Base-by-base conservation (phyloP, 2,113 vertebrate species). In the Melanostigma gelatinosum region DNA sequence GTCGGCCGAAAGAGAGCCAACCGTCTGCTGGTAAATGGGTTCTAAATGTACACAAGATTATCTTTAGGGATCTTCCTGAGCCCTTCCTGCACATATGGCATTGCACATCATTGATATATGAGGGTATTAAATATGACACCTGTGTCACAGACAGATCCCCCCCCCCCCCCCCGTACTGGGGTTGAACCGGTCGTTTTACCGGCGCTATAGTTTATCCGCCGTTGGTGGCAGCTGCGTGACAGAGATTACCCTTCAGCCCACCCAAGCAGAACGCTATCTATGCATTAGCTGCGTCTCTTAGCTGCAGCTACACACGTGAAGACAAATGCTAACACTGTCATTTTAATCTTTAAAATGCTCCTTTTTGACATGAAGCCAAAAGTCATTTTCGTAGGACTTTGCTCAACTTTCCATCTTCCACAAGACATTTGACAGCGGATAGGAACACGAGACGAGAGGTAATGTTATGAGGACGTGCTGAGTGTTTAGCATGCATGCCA, bases 81-180 rank as follows among this genome's bases (percentile, higher is more conserved):
- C 57, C 87, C 83, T 80, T 77, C 83, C 87, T 84, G 66, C 93
- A 90, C 88, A 89, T 93, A 72, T 82, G 88, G 71, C n/a, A n/a
- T n/a, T n/a, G n/a, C n/a, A n/a, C n/a, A 95, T 95, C 95, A 95
- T 92, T 96, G 95, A 97, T 96, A 94, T 89, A 93, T 91, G 94
- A 93, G 79, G 87, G 82, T 85, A 96, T 95, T 96, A 95, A 95
- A 96, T 90, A 88, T 93, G 96, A 96, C 95, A 96, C 95, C 94
- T 96, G 93, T 96, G 94, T 94, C 93, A 73, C 54, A 91, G 93
- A 92, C 0, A 40, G 94, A 93, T 95, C 92, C 86, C 55, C 84
- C 70, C 85, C 84, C 70, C 85, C 24, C 24, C 24, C 24, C 24
- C 24, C 24, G 48, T 63, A 38, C 44, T 88, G 60, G 69, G 72